Percentiles rank a stretch among this genome's conserved stretches.
phyloP scores from a whole-genome alignment of 64 coral and sea anemone genomes.

The Actinia tenebrosa region DNA sequence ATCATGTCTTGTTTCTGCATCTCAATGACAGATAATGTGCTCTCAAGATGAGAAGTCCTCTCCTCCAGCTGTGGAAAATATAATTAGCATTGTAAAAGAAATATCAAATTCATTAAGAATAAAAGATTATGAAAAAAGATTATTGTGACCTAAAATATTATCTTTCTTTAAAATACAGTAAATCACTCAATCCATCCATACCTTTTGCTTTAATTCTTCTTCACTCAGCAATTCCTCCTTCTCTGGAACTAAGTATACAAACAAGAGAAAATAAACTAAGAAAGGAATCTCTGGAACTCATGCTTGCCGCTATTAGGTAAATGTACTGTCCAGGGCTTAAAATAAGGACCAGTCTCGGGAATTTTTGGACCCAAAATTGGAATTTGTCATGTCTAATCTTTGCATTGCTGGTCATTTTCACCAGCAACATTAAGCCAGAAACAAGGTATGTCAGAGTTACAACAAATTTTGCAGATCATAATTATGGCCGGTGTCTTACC shows the following conservation, averaged over 20 bases:
- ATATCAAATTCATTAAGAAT: neutral
- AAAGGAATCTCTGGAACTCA: no score
- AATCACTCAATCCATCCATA: neutral
- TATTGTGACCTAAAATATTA: slow-evolving; percentile 8
- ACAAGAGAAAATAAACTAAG: no score
- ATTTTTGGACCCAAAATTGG: no score
- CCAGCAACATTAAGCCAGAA: no score
- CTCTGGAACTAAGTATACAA: neutral
- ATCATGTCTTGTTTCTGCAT: slow-evolving; percentile 58
- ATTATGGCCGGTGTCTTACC: no score
- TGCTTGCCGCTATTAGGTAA: no score
- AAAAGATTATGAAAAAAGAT: neutral
- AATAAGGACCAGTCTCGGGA: no score
- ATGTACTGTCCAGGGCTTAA: no score
- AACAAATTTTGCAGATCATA: no score
- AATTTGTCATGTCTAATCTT: no score
- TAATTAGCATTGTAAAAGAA: neutral
- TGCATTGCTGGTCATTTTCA: no score
- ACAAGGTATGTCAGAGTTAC: no score
- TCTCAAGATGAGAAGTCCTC: slow-evolving; percentile 49
- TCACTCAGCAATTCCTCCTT: neutral
- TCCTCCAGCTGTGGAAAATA: slow-evolving; percentile 27
- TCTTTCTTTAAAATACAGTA: neutral
- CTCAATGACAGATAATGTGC: slow-evolving; percentile 52
- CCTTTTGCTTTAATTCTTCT: slow-evolving; percentile 1